Evolutionary conservation across 2,113 vertebrate species (phyloP), one percentile per base, ranked within the genome.

Genomic region (Gallinago media): DNA sequence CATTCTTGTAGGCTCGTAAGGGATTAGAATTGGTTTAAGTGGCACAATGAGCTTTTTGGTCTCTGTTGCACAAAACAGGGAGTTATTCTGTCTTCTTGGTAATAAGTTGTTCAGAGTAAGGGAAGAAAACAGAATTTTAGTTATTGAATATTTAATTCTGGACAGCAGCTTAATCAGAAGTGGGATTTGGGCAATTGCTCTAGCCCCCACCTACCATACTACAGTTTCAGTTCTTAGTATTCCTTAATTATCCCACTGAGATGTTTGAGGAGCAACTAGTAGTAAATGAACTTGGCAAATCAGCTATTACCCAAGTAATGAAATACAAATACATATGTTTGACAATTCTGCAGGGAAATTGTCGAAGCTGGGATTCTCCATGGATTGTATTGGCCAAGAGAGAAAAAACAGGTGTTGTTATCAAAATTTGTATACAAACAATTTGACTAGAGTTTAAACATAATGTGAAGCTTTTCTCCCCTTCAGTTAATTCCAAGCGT

Each of bases 271-370:
- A 98, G 97, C 98, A 98, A 98, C 98, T 98, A 97, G 98, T 98
- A 97, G 98, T 97, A 98, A 98, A 98, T 98, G 98, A 98, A 98
- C 96, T 98, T 98, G 98, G 98, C 97, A 98, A 98, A 98, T 98
- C 97, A 97, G 97, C 98, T 97, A 97, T 98, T 98, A 98, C 97
- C 81, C 97, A 97, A 98, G 98, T 98, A 98, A 98, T 98, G 98
- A 98, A 98, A 98, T 98, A 98, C 98, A 98, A 98, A 98, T 98
- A 98, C 98, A 98, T 98, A 98, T 98, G 98, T 98, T 98, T 98
- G 97, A 98, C 97, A 98, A 96, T 98, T 97, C 98, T 98, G 94
- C 94, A 88, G 98, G 97, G 98, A 98, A 98, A 97, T 97, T 96
- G 94, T 97, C 67, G 80, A 97, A 98, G 95, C 96, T 96, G 68